These are phyloP conservation scores for Drosophila funebris DNA, from an alignment of 1,140 invertebrate genomes.

Conservation along the genomic window DNA sequence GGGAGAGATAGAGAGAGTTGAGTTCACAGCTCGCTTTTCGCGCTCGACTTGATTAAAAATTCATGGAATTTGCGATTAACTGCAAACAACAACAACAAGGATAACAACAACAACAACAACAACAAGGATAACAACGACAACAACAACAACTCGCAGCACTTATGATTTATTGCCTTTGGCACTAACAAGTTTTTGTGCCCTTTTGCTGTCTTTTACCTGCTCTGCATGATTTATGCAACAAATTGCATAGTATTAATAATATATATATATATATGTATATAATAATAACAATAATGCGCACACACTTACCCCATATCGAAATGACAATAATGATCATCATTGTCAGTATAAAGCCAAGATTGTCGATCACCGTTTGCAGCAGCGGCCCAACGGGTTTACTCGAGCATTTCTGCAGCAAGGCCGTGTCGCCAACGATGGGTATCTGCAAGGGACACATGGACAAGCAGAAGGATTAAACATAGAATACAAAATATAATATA, in stretches of 20 bases:
- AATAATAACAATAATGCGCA: too few relatives aligned
- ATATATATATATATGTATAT: neutral
- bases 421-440: conserved; percentile 54
- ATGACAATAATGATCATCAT: conserved; percentile 45
- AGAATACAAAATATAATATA: neutral
- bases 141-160: neutral
- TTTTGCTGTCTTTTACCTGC: conserved; percentile 14
- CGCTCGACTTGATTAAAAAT: conserved; percentile 55
- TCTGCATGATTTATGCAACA: conserved; percentile 37
- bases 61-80: conserved; percentile 69
- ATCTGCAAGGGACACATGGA: conserved; percentile 56
- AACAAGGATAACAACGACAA: conserved; percentile 4
- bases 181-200: conserved; percentile 4
- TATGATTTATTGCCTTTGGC: conserved; percentile 54
- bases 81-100: conserved; percentile 43
- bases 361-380: conserved; percentile 62
- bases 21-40: neutral
- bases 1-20: too few relatives aligned
- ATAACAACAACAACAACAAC: conserved; percentile 2
- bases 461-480: conserved; percentile 7
- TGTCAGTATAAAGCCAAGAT: conserved; percentile 67
- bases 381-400: conserved; percentile 37
- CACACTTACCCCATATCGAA: conserved; percentile 65
- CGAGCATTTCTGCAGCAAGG: conserved; percentile 54
- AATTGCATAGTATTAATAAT: conserved; percentile 43